phyloP scores from a whole-genome alignment of 2,113 vertebrate genomes.

The Spea bombifrons region DNA sequence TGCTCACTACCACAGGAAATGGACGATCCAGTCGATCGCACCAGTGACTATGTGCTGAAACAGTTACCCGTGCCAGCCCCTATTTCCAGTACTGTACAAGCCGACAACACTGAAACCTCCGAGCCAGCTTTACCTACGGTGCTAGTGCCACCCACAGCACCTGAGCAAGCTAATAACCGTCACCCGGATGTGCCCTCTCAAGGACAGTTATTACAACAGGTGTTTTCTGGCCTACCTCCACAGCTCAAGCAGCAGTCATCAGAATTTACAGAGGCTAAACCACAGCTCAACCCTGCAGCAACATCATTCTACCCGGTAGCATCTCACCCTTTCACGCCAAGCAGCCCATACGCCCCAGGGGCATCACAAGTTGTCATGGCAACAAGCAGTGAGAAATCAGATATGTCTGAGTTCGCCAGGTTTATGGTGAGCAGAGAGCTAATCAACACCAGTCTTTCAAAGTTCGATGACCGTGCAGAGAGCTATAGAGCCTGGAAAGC shows the following conservation, averaged over 20 bases:
- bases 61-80: no score
- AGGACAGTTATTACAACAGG: background rate
- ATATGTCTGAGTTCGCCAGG: slow-evolving; percentile 15
- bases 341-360: no score
- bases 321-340: no score
- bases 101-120: background rate
- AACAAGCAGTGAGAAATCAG: background rate
- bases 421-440: background rate
- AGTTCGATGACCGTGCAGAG: background rate
- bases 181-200: background rate
- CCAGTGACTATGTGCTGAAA: no score
- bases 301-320: no score
- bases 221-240: background rate
- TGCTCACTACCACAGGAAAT: background rate
- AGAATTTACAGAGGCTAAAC: no score
- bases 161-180: background rate
- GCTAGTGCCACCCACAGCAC: no score
- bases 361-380: background rate
- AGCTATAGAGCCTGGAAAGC: background rate
- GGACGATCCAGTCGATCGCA: no score
- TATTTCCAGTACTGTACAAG: background rate
- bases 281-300: no score
- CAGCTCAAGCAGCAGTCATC: no score
- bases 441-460: background rate
- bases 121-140: background rate